These are phyloP conservation scores for Sebastes minor DNA, from an alignment of 2,797 vertebrate species.

Conservation along the genomic window DNA sequence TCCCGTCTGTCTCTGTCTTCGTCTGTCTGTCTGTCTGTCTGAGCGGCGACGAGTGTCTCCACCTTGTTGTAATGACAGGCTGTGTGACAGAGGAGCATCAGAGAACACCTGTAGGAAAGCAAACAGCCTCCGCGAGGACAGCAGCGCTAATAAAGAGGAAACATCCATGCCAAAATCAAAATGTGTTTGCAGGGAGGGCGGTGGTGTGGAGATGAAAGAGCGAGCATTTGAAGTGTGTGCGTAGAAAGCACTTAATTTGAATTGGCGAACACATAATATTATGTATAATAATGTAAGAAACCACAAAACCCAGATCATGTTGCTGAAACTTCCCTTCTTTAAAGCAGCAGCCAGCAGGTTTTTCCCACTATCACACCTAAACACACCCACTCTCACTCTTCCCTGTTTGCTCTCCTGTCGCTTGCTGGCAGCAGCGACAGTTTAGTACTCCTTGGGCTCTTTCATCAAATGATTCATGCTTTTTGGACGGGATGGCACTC, in stretches of 20 bases:
- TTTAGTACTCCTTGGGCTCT: slow-evolving; percentile 43
- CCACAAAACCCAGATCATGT: slow-evolving; percentile 11
- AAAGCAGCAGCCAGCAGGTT: slow-evolving; percentile 6
- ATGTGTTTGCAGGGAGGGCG: slow-evolving; percentile 25
- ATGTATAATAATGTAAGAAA: neutral
- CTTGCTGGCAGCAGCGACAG: slow-evolving; percentile 41
- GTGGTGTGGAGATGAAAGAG: slow-evolving; percentile 15
- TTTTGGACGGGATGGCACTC: slow-evolving; percentile 55
- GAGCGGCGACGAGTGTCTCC: slow-evolving; percentile 14
- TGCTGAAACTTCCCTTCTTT: slow-evolving; percentile 6
- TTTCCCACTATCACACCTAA: neutral
- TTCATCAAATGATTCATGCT: slow-evolving; percentile 67
- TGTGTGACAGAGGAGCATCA: slow-evolving; percentile 39
- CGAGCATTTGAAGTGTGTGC: slow-evolving; percentile 8
- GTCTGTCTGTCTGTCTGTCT: neutral
- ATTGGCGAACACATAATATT: neutral
- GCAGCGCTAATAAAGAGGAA: slow-evolving; percentile 59
- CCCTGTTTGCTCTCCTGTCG: slow-evolving; percentile 11
- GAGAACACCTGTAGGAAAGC: slow-evolving; percentile 70
- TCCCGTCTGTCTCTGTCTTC: neutral
- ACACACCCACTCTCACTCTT: neutral
- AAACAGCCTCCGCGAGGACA: slow-evolving; percentile 50
- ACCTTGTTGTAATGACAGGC: slow-evolving; percentile 64
- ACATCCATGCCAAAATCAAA: slow-evolving; percentile 52
- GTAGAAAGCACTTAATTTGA: neutral